Conservation (phyloP, 1,140 invertebrate species). For the Anagrus nilaparvatae region DNA sequence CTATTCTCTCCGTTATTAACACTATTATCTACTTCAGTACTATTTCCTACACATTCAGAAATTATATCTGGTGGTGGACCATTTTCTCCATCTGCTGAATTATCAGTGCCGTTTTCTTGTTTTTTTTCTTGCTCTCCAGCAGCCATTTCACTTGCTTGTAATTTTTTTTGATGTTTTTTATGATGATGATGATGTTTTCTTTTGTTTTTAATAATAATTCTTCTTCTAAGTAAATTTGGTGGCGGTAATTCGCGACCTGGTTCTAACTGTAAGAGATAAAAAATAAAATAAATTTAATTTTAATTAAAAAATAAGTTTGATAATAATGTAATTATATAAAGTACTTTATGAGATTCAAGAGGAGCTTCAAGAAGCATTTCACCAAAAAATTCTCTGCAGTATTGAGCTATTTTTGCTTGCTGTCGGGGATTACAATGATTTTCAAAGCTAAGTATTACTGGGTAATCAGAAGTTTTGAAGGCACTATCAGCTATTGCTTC, state of each 20-base stretch:
- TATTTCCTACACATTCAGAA: constrained; percentile 24
- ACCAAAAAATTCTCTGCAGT: constrained; percentile 91
- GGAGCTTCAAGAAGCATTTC: constrained; percentile 88
- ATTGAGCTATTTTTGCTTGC: constrained; percentile 95
- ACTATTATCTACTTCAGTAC: background rate
- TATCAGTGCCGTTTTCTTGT: constrained; percentile 28
- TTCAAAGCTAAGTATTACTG: constrained; percentile 94
- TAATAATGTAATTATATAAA: constrained; percentile 35
- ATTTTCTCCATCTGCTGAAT: constrained; percentile 32
- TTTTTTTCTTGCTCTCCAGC: no score
- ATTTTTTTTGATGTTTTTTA: constrained; percentile 41
- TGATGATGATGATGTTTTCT: constrained; percentile 87
- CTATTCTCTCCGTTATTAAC: constrained; percentile 23
- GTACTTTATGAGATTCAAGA: constrained; percentile 73
- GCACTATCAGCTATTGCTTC: constrained; percentile 95
- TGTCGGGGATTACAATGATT: constrained; percentile 95
- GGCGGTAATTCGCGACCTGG: constrained; percentile 75
- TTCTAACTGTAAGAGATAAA: constrained; percentile 47
- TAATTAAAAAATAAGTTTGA: no score
- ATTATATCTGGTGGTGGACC: constrained; percentile 35
- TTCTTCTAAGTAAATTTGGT: constrained; percentile 71
- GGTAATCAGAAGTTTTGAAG: constrained; percentile 96
- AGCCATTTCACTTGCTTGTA: constrained; percentile 22
- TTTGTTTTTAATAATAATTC: constrained; percentile 98
- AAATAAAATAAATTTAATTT: no score